A percentile compares a stretch with the other conserved stretches of the same genome.
These are phyloP conservation scores for Diorhabda carinulata DNA, from an alignment of 1,140 invertebrate species.

Conservation along the genomic window DNA sequence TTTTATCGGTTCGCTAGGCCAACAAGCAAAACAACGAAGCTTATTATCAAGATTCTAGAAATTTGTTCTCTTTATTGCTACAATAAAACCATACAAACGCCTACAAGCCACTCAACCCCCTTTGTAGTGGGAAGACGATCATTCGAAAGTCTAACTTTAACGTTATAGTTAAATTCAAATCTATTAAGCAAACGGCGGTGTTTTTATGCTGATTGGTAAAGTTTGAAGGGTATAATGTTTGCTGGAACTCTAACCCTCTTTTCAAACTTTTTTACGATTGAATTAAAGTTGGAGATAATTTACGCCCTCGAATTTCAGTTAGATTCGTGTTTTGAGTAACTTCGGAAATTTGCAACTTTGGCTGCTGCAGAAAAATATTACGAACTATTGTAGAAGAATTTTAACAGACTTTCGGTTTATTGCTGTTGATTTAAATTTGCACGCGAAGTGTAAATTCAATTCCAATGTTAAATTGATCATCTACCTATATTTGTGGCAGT, in stretches of 20 bases:
- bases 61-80: not conserved
- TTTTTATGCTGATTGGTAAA: conserved; percentile 2
- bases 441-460: no score
- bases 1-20: no score
- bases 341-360: not conserved
- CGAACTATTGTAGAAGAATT: not conserved
- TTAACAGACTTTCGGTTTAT: not conserved
- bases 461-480: no score
- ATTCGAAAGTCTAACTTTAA: conserved; percentile 3
- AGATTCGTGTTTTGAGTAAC: conserved; percentile 2
- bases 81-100: conserved; percentile 1
- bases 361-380: not conserved
- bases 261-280: not conserved
- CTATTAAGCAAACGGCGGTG: not conserved
- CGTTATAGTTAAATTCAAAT: conserved; percentile 3
- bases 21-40: no score
- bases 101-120: not conserved
- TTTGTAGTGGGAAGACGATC: not conserved
- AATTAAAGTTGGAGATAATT: conserved; percentile 3
- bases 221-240: conserved; percentile 2
- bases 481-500: no score
- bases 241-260: conserved; percentile 1
- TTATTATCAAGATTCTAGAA: no score
- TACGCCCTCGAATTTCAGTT: not conserved
- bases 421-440: no score